Base-by-base conservation (phyloP, 2,113 vertebrate species). In the Pluvialis apricaria region DNA sequence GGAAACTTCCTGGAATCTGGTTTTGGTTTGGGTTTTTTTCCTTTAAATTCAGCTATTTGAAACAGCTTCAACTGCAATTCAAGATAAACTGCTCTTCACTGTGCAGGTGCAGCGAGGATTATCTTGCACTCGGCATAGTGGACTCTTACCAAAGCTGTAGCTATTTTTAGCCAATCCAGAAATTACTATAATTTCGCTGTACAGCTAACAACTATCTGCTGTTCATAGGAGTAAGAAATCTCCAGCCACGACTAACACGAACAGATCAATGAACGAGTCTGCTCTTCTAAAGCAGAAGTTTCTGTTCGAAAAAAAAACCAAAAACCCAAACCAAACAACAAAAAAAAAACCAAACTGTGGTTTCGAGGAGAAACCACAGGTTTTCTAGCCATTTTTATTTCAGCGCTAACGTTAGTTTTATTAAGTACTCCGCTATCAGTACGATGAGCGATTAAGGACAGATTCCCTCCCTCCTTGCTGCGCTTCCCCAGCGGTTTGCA, bases 221-320 rank as follows among this genome's bases (percentile, higher is more conserved):
- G 26, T 22, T 40, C 57, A 32, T 76, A 58, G 40, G 44, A 70
- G 44, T 4, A 20, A 10, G 58, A 81, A 58, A 94, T 24, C 86
- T 94, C 22, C 2, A 24, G 18, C 58, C 60, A 11, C 15, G 10
- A 32, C 79, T 13, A 28, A 11, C 13, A 1, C 14, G 1, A 40
- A 1, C 15, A 57, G 64, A 76, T 71, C 77, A 32, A 15, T 82
- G 84, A 90, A 65, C 11, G 91, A 73, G 57, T 16, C 70, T 8
- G 80, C 89, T 91, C 77, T 76, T 69, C 65, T 69, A 79, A 94
- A 96, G 94, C 84, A 96, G 87, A 96, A 96, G 91, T 96, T 85
- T 68, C 94, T 94, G 44, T 44, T 64, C 0, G 51, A 69, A 69
- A 54, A 60, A 47, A 54, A 13, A 26, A 61, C 25, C 21, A 12